A percentile compares a stretch with the other conserved stretches of the same genome.
Evolutionary conservation across 2,888 invertebrate species (phyloP).

Genomic region (Diplazon laetatorius): DNA sequence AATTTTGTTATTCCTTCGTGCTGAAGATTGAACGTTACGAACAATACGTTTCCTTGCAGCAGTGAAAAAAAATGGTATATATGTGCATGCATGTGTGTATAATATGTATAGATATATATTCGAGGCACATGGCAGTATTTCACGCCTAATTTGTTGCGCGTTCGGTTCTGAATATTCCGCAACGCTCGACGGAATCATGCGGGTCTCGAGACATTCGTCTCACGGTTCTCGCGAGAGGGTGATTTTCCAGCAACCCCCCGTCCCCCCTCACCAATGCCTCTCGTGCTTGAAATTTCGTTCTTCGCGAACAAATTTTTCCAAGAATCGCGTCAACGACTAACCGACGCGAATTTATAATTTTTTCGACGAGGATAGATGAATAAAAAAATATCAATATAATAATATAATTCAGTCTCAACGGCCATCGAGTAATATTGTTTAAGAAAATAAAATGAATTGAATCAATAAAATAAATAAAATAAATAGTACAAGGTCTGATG

Average conservation of each 20-base stretch:
- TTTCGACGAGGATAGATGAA: too few relatives aligned
- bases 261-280: constrained; percentile 10
- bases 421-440: too few relatives aligned
- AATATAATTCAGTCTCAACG: too few relatives aligned
- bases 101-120: constrained; percentile 75
- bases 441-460: too few relatives aligned
- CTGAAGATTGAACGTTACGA: background rate
- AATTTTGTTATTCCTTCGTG: constrained; percentile 1
- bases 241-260: constrained; percentile 9
- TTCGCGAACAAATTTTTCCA: too few relatives aligned
- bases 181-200: constrained; percentile 59
- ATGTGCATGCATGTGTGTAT: too few relatives aligned
- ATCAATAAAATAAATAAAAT: too few relatives aligned
- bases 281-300: constrained; percentile 40
- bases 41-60: constrained; percentile 7
- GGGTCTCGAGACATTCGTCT: constrained; percentile 58
- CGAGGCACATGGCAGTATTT: constrained; percentile 78
- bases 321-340: too few relatives aligned
- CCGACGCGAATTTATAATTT: too few relatives aligned
- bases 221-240: constrained; percentile 13
- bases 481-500: too few relatives aligned
- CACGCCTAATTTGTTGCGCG: constrained; percentile 80
- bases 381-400: too few relatives aligned
- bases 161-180: constrained; percentile 76
- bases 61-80: constrained; percentile 65